Base-by-base conservation (phyloP, 2,888 invertebrate genomes). In the Cistogaster globosa region DNA sequence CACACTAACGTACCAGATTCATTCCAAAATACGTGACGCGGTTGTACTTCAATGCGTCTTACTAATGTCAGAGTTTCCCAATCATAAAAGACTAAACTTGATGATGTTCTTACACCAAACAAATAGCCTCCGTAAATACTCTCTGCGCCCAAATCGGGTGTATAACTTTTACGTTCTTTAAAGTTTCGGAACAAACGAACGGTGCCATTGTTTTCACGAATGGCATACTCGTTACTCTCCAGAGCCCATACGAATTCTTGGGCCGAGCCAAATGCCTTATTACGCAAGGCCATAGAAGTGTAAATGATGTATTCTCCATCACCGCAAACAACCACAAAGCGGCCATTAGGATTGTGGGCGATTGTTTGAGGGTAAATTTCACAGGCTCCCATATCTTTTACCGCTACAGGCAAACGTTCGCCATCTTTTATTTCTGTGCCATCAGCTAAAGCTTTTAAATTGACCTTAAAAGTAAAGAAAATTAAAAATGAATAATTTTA, bases 281-380 rank as follows among this genome's bases (percentile, higher is more conserved):
- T 99, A 72, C 99, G 94, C 86, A 99, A 93, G 0, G 99, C 99
- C 98, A 99, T 99, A 0, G 99, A 98, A 0, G 99, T 99, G 93
- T 99, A 99, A 89, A 99, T 99, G 67, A 99, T 99, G 92, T 99
- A 99, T 92, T 99, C 99, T 16, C 99, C 99, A 92, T 99, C 99
- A 1, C 99, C 99, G 91, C 99, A 99, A 2, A 99, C 99, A 0
- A 99, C 99, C 6, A 94, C 94, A 87, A 96, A 95, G 38, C 98
- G 95, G 18, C 99, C 99, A 92, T 99, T 99, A 0, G 99, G 98
- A 93, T 99, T 99, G 92, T 99, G 99, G 38, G 97, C 97, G 86
- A 99, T 97, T 0, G 98, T 98, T 92, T 99, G 99, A 0, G 99
- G 99, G 92, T 99, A 99, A 86, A 99, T 98, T 93, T 99, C 99